These are phyloP conservation scores for Notoglanidium macrostoma DNA, from an alignment of 2,797 vertebrate species.

Conservation along the genomic window DNA sequence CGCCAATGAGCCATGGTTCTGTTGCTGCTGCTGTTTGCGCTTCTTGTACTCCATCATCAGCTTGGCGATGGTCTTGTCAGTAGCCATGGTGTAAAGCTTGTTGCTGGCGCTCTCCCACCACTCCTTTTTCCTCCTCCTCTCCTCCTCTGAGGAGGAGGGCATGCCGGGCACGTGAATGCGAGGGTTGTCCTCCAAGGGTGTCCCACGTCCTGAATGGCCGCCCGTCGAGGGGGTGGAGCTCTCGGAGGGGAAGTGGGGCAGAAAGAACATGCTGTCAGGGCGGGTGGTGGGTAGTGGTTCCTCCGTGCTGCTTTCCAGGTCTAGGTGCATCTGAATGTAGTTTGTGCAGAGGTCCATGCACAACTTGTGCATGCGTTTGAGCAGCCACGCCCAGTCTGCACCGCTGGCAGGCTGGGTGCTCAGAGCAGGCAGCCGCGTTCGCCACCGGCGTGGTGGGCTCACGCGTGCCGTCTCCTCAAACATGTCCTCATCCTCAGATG, in stretches of 20 bases:
- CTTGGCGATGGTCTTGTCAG: slow-evolving; percentile 91
- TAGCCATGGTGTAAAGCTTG: slow-evolving; percentile 93
- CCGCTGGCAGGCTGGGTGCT: slow-evolving; percentile 86
- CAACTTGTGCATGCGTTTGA: slow-evolving; percentile 90
- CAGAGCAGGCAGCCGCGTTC: slow-evolving; percentile 81
- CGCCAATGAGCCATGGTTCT: slow-evolving; percentile 87
- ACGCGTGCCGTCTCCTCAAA: slow-evolving; percentile 98
- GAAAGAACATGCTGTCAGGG: slow-evolving; percentile 82
- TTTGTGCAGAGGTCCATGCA: slow-evolving; percentile 93
- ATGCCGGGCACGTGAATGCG: slow-evolving; percentile 71
- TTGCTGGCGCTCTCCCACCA: slow-evolving; percentile 97
- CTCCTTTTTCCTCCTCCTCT: slow-evolving; percentile 83
- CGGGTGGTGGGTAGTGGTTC: slow-evolving; percentile 76
- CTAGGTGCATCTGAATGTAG: slow-evolving; percentile 96
- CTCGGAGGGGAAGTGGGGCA: slow-evolving; percentile 90
- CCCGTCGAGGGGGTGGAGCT: slow-evolving; percentile 84
- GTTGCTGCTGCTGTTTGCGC: slow-evolving; percentile 89
- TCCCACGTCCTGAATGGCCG: slow-evolving; percentile 83
- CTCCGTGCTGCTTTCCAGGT: slow-evolving; percentile 84
- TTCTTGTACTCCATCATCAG: slow-evolving; percentile 95
- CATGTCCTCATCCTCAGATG: slow-evolving; percentile 96
- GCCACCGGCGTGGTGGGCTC: slow-evolving; percentile 90
- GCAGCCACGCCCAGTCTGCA: slow-evolving; percentile 93
- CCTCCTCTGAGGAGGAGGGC: slow-evolving; percentile 68
- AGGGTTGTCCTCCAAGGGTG: slow-evolving; percentile 85